Evolutionary conservation across 2,888 invertebrate species (phyloP).

Genomic region (Pollenia amentaria): DNA sequence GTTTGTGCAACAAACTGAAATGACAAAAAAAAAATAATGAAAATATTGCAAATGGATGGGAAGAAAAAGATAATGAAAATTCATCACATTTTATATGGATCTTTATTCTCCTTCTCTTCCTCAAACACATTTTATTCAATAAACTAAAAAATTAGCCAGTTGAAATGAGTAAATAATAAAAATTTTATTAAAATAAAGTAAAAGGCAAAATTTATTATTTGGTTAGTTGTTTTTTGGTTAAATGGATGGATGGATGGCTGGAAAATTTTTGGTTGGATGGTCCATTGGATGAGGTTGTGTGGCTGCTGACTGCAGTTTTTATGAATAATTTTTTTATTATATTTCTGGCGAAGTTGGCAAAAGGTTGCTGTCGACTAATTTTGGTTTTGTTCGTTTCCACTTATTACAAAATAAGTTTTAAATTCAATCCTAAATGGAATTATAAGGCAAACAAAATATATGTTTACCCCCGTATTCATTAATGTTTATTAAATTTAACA

Average conservation of each 20-base stretch:
- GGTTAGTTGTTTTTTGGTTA: conserved; percentile 13
- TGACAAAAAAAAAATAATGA: neutral
- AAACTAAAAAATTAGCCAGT: neutral
- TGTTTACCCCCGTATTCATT: too few relatives aligned
- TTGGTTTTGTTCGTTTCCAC: neutral
- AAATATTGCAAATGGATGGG: neutral
- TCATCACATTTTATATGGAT: neutral
- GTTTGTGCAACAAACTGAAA: conserved; percentile 45
- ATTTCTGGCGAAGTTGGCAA: conserved; percentile 7
- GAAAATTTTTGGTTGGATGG: conserved; percentile 4
- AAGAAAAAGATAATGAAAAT: neutral
- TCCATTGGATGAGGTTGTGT: neutral
- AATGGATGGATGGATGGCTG: conserved; percentile 1
- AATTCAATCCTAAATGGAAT: conserved; percentile 17
- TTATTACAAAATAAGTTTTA: neutral
- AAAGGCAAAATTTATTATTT: conserved; percentile 37
- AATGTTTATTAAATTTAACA: too few relatives aligned
- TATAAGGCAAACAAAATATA: conserved; percentile 5
- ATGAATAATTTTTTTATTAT: neutral
- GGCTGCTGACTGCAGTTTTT: neutral
- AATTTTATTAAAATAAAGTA: conserved; percentile 11
- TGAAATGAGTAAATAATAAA: conserved; percentile 3
- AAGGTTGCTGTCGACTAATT: conserved; percentile 7
- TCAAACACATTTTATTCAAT: conserved; percentile 1
- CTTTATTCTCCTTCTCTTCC: too few relatives aligned